A percentile compares a stretch with the other conserved stretches of the same genome.
Evolutionary conservation across 2,113 vertebrate species (phyloP).

Genomic region (Varanus salvator): DNA sequence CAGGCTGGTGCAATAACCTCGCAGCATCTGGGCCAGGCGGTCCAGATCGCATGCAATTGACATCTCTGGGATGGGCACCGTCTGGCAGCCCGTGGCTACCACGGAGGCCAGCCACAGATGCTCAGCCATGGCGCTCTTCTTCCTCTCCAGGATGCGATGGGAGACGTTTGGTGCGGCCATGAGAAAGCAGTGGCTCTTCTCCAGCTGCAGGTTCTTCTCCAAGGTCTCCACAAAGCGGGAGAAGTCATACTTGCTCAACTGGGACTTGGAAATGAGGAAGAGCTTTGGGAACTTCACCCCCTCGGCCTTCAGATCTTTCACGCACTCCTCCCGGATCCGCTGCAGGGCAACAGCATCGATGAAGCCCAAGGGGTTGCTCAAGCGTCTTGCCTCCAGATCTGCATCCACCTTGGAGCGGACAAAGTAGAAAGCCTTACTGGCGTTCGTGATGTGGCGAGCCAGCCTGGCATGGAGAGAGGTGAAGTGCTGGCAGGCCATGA

Average conservation of each 20-base stretch:
- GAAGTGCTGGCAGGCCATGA: constrained; percentile 72
- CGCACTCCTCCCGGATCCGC: constrained; percentile 58
- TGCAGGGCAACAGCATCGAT: constrained; percentile 27
- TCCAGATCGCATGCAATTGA: constrained; percentile 63
- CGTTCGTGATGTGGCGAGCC: constrained; percentile 66
- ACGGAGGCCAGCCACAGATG: constrained; percentile 69
- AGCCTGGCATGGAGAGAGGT: constrained; percentile 67
- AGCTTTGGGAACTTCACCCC: constrained; percentile 58
- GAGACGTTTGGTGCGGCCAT: constrained; percentile 70
- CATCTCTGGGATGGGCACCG: constrained; percentile 57
- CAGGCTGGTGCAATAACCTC: constrained; percentile 63
- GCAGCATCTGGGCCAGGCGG: constrained; percentile 59
- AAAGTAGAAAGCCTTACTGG: constrained; percentile 78
- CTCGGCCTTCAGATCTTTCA: constrained; percentile 25
- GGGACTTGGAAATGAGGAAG: constrained; percentile 67
- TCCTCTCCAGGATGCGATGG: constrained; percentile 67
- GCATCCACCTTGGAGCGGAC: constrained; percentile 77
- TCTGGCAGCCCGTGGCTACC: constrained; percentile 61
- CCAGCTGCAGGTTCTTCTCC: constrained; percentile 57
- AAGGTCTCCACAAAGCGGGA: constrained; percentile 53
- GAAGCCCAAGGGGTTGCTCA: constrained; percentile 49
- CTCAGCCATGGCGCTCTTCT: constrained; percentile 67
- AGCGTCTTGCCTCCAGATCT: constrained; percentile 57
- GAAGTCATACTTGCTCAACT: constrained; percentile 54
- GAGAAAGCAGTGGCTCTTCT: constrained; percentile 59